Percentiles rank a stretch among this genome's conserved stretches.
Conservation (phyloP, 2,797 vertebrate genomes). For the Spheniscus humboldti region DNA sequence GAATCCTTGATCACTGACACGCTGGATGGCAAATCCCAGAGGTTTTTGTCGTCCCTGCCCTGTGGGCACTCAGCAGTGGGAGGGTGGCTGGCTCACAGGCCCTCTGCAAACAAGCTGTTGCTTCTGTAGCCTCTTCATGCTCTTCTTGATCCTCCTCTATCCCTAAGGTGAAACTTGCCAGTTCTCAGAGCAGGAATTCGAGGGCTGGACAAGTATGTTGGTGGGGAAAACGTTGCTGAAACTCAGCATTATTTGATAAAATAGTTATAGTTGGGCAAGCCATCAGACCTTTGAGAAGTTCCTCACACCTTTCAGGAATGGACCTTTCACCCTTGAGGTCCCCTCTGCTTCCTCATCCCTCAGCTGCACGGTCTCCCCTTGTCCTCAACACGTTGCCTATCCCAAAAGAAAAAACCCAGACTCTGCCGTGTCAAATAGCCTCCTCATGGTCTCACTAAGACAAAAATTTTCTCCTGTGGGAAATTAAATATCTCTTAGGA, state of each 20-base stretch:
- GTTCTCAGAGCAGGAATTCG: not conserved
- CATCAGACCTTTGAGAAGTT: not conserved
- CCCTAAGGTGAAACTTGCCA: not conserved
- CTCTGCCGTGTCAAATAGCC: not conserved
- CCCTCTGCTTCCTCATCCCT: not conserved
- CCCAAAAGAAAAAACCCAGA: not conserved
- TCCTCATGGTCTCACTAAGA: rapidly evolving
- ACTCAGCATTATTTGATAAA: not conserved
- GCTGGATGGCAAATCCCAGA: not conserved
- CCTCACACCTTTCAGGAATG: not conserved
- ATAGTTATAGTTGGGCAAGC: not conserved
- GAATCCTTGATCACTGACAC: not conserved
- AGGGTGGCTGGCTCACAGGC: not conserved
- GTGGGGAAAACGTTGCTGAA: not conserved
- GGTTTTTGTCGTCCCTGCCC: not conserved
- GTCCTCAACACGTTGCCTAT: not conserved
- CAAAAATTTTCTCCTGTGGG: not conserved
- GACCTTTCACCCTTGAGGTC: not conserved
- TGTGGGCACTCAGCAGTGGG: not conserved
- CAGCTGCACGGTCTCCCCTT: not conserved
- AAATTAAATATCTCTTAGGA: not conserved
- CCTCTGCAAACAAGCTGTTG: not conserved
- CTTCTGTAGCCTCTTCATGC: not conserved
- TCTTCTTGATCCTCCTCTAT: not conserved
- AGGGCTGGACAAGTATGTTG: not conserved